These are phyloP conservation scores for Ascaphus truei DNA, from an alignment of 2,113 vertebrate genomes.

Conservation along the genomic window DNA sequence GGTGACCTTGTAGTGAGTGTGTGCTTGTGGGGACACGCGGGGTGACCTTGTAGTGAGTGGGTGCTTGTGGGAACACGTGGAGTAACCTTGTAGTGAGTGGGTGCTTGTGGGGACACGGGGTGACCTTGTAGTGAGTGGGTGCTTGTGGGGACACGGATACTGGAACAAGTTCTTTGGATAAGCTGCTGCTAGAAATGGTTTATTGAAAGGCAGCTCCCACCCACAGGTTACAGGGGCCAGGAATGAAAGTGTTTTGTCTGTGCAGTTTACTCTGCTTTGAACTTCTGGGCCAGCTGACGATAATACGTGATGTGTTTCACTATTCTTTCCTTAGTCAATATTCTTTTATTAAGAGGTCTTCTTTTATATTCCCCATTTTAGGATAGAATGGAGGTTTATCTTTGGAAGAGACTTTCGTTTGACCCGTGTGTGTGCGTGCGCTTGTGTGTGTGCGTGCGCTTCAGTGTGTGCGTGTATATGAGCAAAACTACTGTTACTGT, in stretches of 20 bases:
- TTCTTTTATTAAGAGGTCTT: background rate
- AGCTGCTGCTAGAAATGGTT: no score
- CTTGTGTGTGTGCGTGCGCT: no score
- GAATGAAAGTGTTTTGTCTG: background rate
- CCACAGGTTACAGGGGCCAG: background rate
- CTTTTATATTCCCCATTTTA: slow-evolving; percentile 40
- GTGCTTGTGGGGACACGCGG: no score
- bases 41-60: no score
- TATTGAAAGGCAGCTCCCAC: background rate
- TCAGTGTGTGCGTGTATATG: no score
- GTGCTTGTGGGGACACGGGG: no score
- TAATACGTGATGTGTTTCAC: slow-evolving; percentile 28
- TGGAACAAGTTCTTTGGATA: background rate
- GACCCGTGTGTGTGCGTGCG: no score
- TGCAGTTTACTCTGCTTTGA: slow-evolving; percentile 13
- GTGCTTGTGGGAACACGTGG: no score
- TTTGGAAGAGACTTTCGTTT: slow-evolving; percentile 31
- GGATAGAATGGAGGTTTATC: slow-evolving; percentile 8
- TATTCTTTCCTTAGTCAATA: no score
- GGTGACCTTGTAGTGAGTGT: no score
- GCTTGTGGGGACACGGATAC: background rate
- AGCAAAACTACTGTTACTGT: no score
- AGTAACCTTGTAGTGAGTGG: no score
- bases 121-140: background rate
- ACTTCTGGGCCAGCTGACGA: background rate